Conservation (phyloP, 2,888 invertebrate genomes). For the Thumatha senex region DNA sequence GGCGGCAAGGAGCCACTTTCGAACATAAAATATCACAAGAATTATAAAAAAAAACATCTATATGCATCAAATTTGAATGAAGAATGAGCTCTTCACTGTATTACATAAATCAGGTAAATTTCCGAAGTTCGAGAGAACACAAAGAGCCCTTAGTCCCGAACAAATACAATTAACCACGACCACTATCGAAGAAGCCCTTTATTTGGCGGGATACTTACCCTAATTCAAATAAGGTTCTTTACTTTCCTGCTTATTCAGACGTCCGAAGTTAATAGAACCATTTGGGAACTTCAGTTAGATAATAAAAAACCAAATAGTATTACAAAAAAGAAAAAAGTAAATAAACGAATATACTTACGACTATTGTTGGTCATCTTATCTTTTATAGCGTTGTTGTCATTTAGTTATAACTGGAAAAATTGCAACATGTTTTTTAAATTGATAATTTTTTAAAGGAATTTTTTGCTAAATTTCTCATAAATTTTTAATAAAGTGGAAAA, state of each 20-base stretch:
- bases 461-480: too few species aligned
- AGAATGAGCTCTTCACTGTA: slow-evolving; percentile 28
- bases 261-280: slow-evolving; percentile 6
- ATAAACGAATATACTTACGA: not conserved
- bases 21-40: not conserved
- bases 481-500: too few species aligned
- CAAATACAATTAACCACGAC: slow-evolving; percentile 34
- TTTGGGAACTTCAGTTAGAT: not conserved
- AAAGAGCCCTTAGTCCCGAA: slow-evolving; percentile 23
- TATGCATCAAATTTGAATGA: too few species aligned
- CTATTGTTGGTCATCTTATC: not conserved
- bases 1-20: too few species aligned
- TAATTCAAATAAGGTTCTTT: slow-evolving; percentile 22
- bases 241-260: slow-evolving; percentile 4
- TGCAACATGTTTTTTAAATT: too few species aligned
- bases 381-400: too few species aligned
- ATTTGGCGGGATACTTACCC: slow-evolving; percentile 28
- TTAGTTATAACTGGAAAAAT: too few species aligned
- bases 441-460: too few species aligned
- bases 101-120: slow-evolving; percentile 27
- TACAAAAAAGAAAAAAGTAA: not conserved
- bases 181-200: slow-evolving; percentile 21
- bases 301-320: not conserved
- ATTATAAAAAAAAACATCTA: not conserved
- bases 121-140: slow-evolving; percentile 19